Conservation (phyloP, 2,888 invertebrate species). For the Isoperla grammatica region DNA sequence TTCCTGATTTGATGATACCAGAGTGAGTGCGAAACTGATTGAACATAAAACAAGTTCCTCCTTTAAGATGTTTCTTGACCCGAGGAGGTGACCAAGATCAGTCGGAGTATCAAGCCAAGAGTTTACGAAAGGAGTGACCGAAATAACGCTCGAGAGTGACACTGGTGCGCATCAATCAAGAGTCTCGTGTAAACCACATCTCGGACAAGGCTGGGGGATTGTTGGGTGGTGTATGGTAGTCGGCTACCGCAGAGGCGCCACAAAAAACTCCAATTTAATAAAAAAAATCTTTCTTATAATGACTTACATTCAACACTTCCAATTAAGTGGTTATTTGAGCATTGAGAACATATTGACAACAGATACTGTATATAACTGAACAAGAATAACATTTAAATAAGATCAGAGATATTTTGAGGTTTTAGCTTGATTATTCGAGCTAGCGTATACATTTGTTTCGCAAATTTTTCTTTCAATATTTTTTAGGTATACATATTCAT, state of each 20-base stretch:
- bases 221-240: no score
- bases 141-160: no score
- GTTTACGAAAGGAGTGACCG: no score
- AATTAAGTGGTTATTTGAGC: constrained; percentile 19
- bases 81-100: no score
- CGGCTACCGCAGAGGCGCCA: no score
- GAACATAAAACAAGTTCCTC: neutral
- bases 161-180: no score
- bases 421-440: constrained; percentile 56
- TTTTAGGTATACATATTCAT: constrained; percentile 35
- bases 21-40: neutral
- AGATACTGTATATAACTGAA: constrained; percentile 66
- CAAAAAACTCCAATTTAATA: neutral
- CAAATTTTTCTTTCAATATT: constrained; percentile 45
- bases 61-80: neutral
- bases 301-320: constrained; percentile 1
- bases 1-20: constrained; percentile 4
- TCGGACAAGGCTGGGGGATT: no score
- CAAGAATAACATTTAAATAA: constrained; percentile 56
- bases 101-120: no score
- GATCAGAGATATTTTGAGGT: constrained; percentile 67
- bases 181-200: no score
- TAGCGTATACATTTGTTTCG: constrained; percentile 72
- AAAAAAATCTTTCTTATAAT: constrained; percentile 17
- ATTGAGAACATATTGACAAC: constrained; percentile 18